Percentiles rank a stretch among this genome's conserved stretches.
Evolutionary conservation across 2,113 vertebrate species (phyloP).

Genomic region (Lamprologus ornatipinnis): DNA sequence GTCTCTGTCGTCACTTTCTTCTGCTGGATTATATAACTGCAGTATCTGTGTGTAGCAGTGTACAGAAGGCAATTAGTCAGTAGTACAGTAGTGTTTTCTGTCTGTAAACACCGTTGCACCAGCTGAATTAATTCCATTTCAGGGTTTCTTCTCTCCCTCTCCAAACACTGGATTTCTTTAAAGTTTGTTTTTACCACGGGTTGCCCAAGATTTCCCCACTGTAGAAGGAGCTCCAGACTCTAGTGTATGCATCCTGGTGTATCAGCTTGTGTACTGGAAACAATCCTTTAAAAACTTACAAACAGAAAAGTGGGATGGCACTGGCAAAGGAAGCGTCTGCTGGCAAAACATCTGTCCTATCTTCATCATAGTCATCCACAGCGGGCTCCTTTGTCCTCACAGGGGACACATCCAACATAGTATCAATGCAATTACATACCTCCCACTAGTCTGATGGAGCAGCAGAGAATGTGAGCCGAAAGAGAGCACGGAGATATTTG

Average conservation of each 20-base stretch:
- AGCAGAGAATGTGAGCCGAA: background rate
- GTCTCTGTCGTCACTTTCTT: background rate
- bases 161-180: background rate
- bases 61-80: background rate
- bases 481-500: background rate
- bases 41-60: background rate
- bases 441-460: background rate
- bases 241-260: background rate
- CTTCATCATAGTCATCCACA: background rate
- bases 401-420: background rate
- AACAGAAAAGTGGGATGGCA: background rate
- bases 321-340: background rate
- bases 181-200: background rate
- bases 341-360: conserved; percentile 10
- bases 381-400: background rate
- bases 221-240: background rate
- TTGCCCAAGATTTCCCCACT: background rate
- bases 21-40: background rate
- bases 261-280: background rate
- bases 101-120: background rate
- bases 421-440: background rate
- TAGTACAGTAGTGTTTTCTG: background rate
- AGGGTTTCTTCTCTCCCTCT: background rate
- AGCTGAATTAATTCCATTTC: background rate
- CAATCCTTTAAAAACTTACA: background rate